Evolutionary conservation across 2,113 vertebrate genomes (phyloP), one percentile per base, ranked within the genome.

Genomic region (Chionomys nivalis): DNA sequence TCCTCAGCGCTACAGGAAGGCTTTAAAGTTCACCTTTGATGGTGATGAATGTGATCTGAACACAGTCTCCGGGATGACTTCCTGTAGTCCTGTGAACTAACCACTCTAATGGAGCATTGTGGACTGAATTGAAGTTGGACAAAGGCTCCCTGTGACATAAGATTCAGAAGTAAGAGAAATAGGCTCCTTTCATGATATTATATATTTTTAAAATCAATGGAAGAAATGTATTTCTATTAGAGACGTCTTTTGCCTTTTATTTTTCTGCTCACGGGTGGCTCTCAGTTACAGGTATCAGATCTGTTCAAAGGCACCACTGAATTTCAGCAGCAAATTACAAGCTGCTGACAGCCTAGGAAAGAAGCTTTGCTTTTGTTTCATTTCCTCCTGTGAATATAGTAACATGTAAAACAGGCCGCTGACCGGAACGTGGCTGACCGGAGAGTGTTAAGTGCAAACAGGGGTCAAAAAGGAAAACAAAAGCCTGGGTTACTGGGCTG

Each of bases 121-220:
- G 16, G 42, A 42, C 24, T 85, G 39, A 89, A 26, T 42, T 63
- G 33, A 90, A 91, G 72, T 63, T 66, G 86, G 61, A 82, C 58
- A 92, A 90, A 78, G 89, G 83, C 12, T 93, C 47, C 31, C 76
- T 72, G 61, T 70, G 36, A 95, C 81, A 88, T n/a, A 89, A 24
- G 66, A 77, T 26, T 89, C 33, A 79, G 42, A 85, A 94, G 6
- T 61, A 95, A 81, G 68, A 77, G 19, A 93, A 90, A 49, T 31
- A 61, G 52, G 91, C 65, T 72, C 65, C 44, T 63, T 70, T 90
- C 14, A 52, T 76, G 47, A 68, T 39, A 31, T 28, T 76, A 33
- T 0, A 72, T 44, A 24, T 55, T 58, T 58, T 58, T 21, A 83
- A 44, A 66, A 65, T 61, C 66, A 79, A 28, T 36, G 44, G 42